Conservation (phyloP, 1,140 invertebrate species). For the Papilio machaon region DNA sequence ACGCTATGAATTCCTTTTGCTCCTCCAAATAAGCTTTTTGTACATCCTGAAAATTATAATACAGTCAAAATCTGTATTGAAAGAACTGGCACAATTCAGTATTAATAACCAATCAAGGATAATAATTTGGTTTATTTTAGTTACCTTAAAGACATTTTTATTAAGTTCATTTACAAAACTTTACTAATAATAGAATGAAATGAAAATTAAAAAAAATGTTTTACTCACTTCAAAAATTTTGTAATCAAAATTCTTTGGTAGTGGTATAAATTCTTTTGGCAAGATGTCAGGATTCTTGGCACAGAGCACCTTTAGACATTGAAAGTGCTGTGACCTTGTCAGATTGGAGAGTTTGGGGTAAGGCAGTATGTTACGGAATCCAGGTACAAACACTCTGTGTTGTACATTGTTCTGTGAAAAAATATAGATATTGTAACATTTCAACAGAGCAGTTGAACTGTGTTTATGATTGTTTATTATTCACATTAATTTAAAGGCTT, state of each 20-base stretch:
- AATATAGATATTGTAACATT: background rate
- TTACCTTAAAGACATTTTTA: too few species aligned
- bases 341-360: slow-evolving; percentile 62
- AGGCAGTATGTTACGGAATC: slow-evolving; percentile 47
- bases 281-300: slow-evolving; percentile 54
- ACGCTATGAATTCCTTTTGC: slow-evolving; percentile 68
- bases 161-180: too few species aligned
- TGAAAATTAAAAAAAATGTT: background rate
- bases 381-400: slow-evolving; percentile 57
- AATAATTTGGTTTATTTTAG: too few species aligned
- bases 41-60: slow-evolving; percentile 55
- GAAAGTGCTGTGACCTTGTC: slow-evolving; percentile 54
- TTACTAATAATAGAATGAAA: too few species aligned
- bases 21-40: slow-evolving; percentile 63
- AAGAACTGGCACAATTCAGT: background rate
- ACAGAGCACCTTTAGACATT: slow-evolving; percentile 64
- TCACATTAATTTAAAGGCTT: too few species aligned
- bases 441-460: background rate
- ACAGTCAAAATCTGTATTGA: slow-evolving; percentile 9
- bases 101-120: too few species aligned
- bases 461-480: too few species aligned
- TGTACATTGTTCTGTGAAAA: slow-evolving; percentile 47
- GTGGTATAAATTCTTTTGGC: slow-evolving; percentile 45
- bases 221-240: slow-evolving; percentile 58
- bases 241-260: slow-evolving; percentile 57